These are phyloP conservation scores for Chloroclystis v-ata DNA, from an alignment of 2,888 invertebrate species.

Conservation along the genomic window DNA sequence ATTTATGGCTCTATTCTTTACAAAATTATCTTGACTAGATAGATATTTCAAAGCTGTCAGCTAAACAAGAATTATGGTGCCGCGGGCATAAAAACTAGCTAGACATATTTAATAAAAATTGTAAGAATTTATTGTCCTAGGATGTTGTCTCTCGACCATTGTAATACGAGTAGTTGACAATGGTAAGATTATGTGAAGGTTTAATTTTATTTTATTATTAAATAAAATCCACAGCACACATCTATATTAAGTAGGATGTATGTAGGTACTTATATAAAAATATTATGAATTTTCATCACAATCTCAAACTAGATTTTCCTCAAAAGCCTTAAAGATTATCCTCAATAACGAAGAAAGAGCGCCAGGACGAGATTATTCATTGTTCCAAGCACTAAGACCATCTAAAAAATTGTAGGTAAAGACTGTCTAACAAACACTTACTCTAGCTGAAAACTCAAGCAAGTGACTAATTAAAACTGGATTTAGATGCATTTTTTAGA, in stretches of 20 bases:
- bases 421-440: too few species aligned
- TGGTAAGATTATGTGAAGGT: too few species aligned
- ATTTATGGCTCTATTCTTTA: constrained; percentile 30
- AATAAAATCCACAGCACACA: too few species aligned
- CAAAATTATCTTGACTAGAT: constrained; percentile 30
- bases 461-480: too few species aligned
- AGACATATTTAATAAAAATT: not conserved
- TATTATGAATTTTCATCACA: too few species aligned
- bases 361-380: constrained; percentile 46
- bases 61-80: constrained; percentile 13
- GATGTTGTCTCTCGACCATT: not conserved
- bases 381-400: constrained; percentile 9
- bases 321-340: constrained; percentile 26
- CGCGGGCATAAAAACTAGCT: not conserved
- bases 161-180: too few species aligned
- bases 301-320: not conserved
- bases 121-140: not conserved
- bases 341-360: constrained; percentile 32
- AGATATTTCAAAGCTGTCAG: constrained; percentile 22
- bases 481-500: too few species aligned
- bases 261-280: too few species aligned
- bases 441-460: too few species aligned
- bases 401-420: too few species aligned
- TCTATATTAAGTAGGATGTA: too few species aligned
- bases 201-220: too few species aligned